Percentiles rank a stretch among this genome's conserved stretches.
Evolutionary conservation across 2,888 invertebrate species (phyloP).

Genomic region (Melinaea menophilus): DNA sequence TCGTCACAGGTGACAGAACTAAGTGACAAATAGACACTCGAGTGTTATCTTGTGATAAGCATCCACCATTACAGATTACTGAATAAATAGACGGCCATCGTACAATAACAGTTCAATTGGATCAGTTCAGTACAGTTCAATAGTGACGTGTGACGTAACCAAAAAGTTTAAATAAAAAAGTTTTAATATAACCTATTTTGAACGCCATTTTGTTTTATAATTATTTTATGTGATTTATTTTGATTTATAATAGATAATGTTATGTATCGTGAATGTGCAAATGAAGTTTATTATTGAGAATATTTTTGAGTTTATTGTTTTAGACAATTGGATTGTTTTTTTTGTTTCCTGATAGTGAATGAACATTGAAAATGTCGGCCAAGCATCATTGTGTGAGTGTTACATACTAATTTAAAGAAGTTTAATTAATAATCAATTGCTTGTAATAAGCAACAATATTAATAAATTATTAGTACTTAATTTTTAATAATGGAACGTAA

Average conservation of each 20-base stretch:
- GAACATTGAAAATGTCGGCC: constrained; percentile 51
- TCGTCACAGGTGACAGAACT: constrained; percentile 42
- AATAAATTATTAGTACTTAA: too few relatives aligned
- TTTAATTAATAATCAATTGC: neutral
- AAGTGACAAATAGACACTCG: constrained; percentile 59
- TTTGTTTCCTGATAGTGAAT: constrained; percentile 2
- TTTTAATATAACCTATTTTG: neutral
- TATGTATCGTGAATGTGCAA: too few relatives aligned
- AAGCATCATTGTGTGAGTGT: constrained; percentile 42
- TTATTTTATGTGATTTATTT: too few relatives aligned
- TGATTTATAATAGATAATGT: too few relatives aligned
- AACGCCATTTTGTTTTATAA: neutral
- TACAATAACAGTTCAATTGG: constrained; percentile 22
- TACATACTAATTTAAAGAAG: neutral
- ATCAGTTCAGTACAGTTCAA: constrained; percentile 11
- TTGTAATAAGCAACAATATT: neutral
- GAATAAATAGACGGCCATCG: constrained; percentile 55
- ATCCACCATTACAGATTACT: constrained; percentile 47
- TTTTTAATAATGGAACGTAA: too few relatives aligned
- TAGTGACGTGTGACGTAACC: constrained; percentile 14
- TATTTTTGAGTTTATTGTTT: neutral
- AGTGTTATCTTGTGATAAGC: constrained; percentile 66
- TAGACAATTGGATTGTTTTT: neutral
- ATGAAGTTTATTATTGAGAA: neutral
- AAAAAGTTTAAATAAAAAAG: neutral